Conservation (phyloP, 1,140 invertebrate genomes). For the Gerris buenoi region DNA sequence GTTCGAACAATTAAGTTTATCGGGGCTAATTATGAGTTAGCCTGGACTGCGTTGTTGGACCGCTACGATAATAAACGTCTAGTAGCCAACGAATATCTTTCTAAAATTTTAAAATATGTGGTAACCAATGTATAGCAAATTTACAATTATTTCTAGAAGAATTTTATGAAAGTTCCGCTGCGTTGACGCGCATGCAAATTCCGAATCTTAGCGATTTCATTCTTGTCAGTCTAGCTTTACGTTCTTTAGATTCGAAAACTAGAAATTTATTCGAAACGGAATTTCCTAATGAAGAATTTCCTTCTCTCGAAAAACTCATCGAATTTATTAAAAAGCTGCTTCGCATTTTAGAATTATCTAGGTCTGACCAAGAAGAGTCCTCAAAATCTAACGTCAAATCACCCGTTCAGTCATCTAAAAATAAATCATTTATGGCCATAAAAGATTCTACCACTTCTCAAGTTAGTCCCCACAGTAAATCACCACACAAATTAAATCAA, state of each 20-base stretch:
- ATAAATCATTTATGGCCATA: background rate
- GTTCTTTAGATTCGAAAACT: background rate
- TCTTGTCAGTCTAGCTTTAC: background rate
- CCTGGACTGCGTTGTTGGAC: background rate
- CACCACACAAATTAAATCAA: background rate
- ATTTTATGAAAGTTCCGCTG: background rate
- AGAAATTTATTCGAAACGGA: background rate
- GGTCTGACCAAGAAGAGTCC: background rate
- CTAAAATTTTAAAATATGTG: background rate
- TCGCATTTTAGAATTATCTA: background rate
- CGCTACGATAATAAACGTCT: background rate
- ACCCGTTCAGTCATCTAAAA: background rate
- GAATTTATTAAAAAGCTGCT: background rate
- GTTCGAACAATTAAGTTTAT: background rate
- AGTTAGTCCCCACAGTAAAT: background rate
- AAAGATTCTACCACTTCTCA: background rate
- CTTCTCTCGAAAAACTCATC: background rate
- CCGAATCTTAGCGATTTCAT: background rate
- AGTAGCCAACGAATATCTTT: background rate
- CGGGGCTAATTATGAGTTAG: background rate
- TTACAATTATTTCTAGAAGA: background rate
- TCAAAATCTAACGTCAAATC: background rate
- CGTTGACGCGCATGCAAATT: background rate
- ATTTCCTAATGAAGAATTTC: background rate
- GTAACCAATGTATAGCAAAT: background rate